Evolutionary conservation across 2,888 invertebrate genomes (phyloP).

Genomic region (Oligia latruncula): DNA sequence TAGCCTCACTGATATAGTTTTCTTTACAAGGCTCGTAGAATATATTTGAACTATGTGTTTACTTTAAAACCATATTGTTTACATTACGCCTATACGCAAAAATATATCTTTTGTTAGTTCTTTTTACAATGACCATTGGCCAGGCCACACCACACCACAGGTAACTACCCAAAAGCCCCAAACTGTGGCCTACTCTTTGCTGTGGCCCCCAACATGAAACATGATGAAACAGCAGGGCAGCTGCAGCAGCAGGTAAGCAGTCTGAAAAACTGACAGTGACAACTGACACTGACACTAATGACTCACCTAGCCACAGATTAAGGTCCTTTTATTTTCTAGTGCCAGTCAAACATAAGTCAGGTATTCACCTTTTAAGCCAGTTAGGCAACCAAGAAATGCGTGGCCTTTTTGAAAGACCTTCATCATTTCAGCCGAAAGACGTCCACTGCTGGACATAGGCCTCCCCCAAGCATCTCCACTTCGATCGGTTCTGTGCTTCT

Average conservation of each 20-base stretch:
- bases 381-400: neutral
- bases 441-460: too few species aligned
- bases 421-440: too few species aligned
- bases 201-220: neutral
- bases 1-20: neutral
- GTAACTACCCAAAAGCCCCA: neutral
- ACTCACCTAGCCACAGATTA: neutral
- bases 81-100: neutral
- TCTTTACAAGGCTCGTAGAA: neutral
- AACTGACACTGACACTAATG: neutral
- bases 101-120: neutral
- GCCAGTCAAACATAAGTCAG: neutral
- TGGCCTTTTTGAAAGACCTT: neutral
- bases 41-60: constrained; percentile 3
- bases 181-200: neutral
- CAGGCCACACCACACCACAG: neutral
- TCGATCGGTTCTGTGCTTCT: too few species aligned
- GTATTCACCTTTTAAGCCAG: neutral
- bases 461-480: too few species aligned
- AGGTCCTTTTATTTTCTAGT: neutral
- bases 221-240: neutral
- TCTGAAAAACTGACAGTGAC: neutral
- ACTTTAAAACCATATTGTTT: neutral
- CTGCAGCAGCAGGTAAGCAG: neutral
- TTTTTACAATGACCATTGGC: neutral